Conservation (phyloP, 2,888 invertebrate genomes). For the Xiphydria camelus region DNA sequence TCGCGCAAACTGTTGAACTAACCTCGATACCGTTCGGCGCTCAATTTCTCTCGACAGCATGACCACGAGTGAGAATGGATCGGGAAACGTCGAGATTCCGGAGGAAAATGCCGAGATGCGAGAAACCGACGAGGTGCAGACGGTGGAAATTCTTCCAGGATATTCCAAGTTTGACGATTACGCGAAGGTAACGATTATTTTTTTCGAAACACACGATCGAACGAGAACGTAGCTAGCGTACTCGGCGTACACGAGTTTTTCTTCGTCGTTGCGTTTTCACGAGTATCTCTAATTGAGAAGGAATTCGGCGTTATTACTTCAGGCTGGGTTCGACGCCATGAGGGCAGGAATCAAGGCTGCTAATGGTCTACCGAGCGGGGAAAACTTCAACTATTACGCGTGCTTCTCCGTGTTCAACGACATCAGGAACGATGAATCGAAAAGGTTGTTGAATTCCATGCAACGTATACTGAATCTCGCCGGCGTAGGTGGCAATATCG, state of each 20-base stretch:
- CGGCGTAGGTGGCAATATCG: slow-evolving; percentile 64
- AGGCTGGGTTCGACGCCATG: slow-evolving; percentile 71
- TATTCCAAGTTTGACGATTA: slow-evolving; percentile 50
- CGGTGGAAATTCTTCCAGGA: slow-evolving; percentile 43
- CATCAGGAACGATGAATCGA: slow-evolving; percentile 67
- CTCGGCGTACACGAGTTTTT: not conserved
- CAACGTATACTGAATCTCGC: slow-evolving; percentile 63
- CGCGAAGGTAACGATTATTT: slow-evolving; percentile 51
- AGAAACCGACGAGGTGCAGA: slow-evolving; percentile 10
- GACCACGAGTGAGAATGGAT: slow-evolving; percentile 9
- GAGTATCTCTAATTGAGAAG: not conserved
- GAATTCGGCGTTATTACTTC: slow-evolving; percentile 34
- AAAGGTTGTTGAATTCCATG: slow-evolving; percentile 66
- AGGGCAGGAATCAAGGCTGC: slow-evolving; percentile 71
- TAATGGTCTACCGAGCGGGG: slow-evolving; percentile 73
- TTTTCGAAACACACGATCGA: not conserved
- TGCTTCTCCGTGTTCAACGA: slow-evolving; percentile 76
- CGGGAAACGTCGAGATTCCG: slow-evolving; percentile 8
- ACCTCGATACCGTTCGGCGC: no score
- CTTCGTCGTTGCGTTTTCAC: no score
- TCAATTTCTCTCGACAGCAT: slow-evolving; percentile 18
- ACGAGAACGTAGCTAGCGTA: no score
- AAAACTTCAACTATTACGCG: slow-evolving; percentile 73
- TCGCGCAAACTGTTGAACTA: no score
- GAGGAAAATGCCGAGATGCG: not conserved